Base-by-base conservation (phyloP, 2,888 invertebrate genomes). In the Megastigmus dorsalis region DNA sequence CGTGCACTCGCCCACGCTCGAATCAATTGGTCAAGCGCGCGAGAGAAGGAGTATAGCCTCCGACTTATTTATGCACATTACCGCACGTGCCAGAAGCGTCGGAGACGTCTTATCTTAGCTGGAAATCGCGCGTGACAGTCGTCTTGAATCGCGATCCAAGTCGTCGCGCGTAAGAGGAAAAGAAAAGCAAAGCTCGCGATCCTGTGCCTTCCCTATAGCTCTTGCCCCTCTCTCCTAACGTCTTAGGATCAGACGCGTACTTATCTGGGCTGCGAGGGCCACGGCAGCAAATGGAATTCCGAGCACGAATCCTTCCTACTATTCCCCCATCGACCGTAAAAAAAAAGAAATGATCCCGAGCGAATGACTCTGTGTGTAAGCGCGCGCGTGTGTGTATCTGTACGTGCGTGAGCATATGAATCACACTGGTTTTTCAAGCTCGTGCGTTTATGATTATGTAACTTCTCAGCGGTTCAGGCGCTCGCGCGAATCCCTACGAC, bases 281-380 rank as follows among this genome's bases (percentile, higher is more conserved):
- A 4, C 26, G n/a, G 5, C 43, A 10, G 33, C 10, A 45, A 45
- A 71, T 65, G 13, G 45, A 43, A 72, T 72, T 72, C 66, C 57
- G 26, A 33, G 65, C 72, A 66, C 66, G 59, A 41, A 66, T 63
- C 50, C n/a, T 38, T 10, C 15, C 63, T 13, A 15, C 41, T 13
- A 23, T 10, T 33, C 55, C n/a, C 18, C 3, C 13, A n/a, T 36
- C 36, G 63, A 38, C 36, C 52, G 9, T 26, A 60, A 60, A 41
- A 60, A 41, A 41, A 60, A 30, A 28, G n/a, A 10, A 15, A 26
- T 5, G 13, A 50, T 3, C 26, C 50, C 50, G 9, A 2, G 18
- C n/a, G 45, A 38, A 38, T 38, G 38, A 45, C 5, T 18, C 15
- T 18, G 4, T 45, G n/a, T n/a, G n/a, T n/a, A n/a, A n/a, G 26